Conservation (phyloP, 37 sponge, comb jelly and placozoan species). For the Petrosia ficiformis region DNA sequence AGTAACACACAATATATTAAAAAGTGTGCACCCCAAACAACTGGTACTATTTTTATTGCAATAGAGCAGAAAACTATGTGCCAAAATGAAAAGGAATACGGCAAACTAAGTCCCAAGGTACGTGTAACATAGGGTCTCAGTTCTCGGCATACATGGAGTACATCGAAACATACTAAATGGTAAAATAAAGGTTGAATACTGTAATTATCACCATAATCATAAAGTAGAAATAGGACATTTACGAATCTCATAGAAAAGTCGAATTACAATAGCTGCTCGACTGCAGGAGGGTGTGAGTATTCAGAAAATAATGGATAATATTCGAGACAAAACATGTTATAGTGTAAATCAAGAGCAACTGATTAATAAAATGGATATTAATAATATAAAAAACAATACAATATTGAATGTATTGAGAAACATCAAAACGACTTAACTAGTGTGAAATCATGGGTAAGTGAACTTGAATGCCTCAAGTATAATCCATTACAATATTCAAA, state of each 20-base stretch:
- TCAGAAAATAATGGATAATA: neutral
- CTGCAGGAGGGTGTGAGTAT: too few species aligned
- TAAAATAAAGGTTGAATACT: neutral
- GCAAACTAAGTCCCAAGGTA: neutral
- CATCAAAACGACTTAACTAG: neutral
- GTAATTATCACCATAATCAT: too few species aligned
- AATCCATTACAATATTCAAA: neutral
- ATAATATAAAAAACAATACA: too few species aligned
- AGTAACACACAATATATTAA: too few species aligned
- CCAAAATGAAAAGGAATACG: too few species aligned
- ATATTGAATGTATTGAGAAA: too few species aligned
- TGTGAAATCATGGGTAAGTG: neutral
- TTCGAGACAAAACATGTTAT: neutral
- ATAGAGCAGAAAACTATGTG: too few species aligned
- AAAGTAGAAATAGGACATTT: too few species aligned
- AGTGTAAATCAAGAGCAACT: neutral
- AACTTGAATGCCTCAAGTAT: neutral
- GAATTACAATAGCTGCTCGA: too few species aligned
- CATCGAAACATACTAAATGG: neutral
- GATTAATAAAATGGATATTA: neutral
- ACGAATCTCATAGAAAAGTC: neutral
- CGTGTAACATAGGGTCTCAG: too few species aligned
- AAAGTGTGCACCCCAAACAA: too few species aligned
- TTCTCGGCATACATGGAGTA: neutral
- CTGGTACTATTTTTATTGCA: too few species aligned